Evolutionary conservation across 2,113 vertebrate species (phyloP).

Genomic region (Brachirus orientalis): DNA sequence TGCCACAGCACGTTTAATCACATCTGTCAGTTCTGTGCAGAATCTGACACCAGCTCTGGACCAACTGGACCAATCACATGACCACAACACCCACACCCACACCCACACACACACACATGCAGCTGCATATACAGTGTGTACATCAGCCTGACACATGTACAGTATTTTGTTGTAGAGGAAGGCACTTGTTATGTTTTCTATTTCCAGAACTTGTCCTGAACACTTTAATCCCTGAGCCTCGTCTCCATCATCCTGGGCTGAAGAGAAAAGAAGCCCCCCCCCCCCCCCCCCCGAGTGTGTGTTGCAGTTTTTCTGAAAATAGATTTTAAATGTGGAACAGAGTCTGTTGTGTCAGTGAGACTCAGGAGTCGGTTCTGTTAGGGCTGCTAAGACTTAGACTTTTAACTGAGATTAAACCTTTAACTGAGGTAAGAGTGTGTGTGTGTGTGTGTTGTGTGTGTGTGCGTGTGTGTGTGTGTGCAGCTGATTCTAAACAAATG

Average conservation of each 20-base stretch:
- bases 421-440: slow-evolving; percentile 66
- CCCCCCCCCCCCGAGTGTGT: slow-evolving; percentile 67
- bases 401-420: slow-evolving; percentile 45
- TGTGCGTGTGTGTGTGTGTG: neutral
- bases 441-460: slow-evolving; percentile 6
- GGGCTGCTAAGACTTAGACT: too few relatives aligned
- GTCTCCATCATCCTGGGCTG: slow-evolving; percentile 45
- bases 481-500: too few relatives aligned
- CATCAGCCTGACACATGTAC: slow-evolving; percentile 23
- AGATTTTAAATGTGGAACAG: slow-evolving; percentile 67
- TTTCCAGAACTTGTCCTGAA: slow-evolving; percentile 76
- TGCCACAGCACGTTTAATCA: slow-evolving; percentile 43
- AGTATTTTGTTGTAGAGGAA: slow-evolving; percentile 43
- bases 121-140: too few relatives aligned
- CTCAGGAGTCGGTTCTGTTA: slow-evolving; percentile 54
- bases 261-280: slow-evolving; percentile 60
- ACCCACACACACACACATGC: too few relatives aligned
- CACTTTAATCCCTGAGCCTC: too few relatives aligned
- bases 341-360: slow-evolving; percentile 58
- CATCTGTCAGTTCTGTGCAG: slow-evolving; percentile 58
- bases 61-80: too few relatives aligned
- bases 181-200: slow-evolving; percentile 74
- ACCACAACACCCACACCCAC: slow-evolving; percentile 43
- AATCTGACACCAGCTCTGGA: slow-evolving; percentile 77
- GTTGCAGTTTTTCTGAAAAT: slow-evolving; percentile 82